Base-by-base conservation (phyloP, 2,113 vertebrate species). In the Amblyopsis rosae region DNA sequence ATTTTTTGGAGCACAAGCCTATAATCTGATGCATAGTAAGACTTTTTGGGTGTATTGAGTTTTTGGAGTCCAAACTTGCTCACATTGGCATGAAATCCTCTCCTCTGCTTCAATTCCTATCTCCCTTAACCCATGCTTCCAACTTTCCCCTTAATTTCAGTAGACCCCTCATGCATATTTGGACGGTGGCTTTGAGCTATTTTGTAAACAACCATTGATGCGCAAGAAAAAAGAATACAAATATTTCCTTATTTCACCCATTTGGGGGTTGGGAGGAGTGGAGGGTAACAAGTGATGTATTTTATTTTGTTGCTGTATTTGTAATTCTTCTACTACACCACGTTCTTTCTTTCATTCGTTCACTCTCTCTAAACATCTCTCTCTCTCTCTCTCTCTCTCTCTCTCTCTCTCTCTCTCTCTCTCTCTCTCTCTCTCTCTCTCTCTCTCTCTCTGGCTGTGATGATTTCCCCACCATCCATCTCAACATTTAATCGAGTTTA, bases 391-490 rank as follows among this genome's bases (percentile, higher is more conserved):
- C 59, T 62, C 56, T 58, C 49, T 60, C 11, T 17, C 47, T 13
- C 19, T 12, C 17, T 12, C 13, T 15, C 47, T 12, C 17, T 12
- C 8, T 11, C 53, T 46, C 49, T 56, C 51, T 16, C 49, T 46
- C 46, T 53, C 19, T 55, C 33, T 59, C 45, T 63, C 65, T 41
- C 58, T 58, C 60, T 65, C 47, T 15, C 46, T 56, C 51, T 16
- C 49, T 48, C 46, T 53, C 13, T 55, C 33, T 59, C 45, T 63
- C 65, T 41, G 55, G 51, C 60, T 65, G 41, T 15, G 76, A 71
- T 84, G 81, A 90, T 87, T 85, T 80, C 79, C 67, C 62, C 72
- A 65, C 72, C 68, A 84, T 83, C 81, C 66, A 87, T 86, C 86
- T 85, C 57, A 1, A 70, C 69, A 59, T 69, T 12, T 12, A 58